phyloP scores from a whole-genome alignment of 2,797 vertebrate species.

The Chloroceryle amazona region DNA sequence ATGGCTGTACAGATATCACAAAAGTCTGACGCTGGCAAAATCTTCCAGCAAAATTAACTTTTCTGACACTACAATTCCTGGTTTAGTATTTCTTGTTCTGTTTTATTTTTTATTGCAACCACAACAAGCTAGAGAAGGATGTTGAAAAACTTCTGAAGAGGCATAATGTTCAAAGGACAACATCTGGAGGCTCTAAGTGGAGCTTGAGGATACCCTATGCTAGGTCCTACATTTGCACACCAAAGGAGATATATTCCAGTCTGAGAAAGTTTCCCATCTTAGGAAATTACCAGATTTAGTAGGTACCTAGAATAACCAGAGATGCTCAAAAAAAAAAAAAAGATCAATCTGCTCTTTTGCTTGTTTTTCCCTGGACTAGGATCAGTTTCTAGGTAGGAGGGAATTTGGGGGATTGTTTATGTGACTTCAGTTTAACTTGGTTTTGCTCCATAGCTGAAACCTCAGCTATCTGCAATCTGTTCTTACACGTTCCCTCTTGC shows the following conservation, averaged over 20 bases:
- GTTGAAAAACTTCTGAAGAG: neutral
- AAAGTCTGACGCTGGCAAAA: neutral
- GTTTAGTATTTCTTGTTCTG: neutral
- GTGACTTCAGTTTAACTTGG: neutral
- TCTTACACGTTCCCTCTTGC: neutral
- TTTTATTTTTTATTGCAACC: neutral
- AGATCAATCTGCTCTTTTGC: neutral
- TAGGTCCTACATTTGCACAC: neutral
- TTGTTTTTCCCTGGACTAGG: neutral
- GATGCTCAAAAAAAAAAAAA: neutral
- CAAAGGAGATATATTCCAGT: neutral
- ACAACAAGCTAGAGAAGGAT: neutral
- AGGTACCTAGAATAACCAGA: neutral
- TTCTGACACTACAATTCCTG: neutral
- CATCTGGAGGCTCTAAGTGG: neutral
- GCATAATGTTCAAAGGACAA: neutral
- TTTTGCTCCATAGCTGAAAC: neutral
- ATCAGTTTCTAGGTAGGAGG: neutral
- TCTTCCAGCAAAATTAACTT: neutral
- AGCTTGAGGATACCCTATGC: neutral
- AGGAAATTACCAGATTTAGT: neutral
- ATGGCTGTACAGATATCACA: neutral
- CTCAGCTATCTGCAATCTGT: neutral
- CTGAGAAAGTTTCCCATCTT: neutral
- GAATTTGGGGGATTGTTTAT: neutral